A percentile compares a stretch with the other conserved stretches of the same genome.
Evolutionary conservation across 2,888 invertebrate genomes (phyloP).

Genomic region (Scaptomyza caliginosa): DNA sequence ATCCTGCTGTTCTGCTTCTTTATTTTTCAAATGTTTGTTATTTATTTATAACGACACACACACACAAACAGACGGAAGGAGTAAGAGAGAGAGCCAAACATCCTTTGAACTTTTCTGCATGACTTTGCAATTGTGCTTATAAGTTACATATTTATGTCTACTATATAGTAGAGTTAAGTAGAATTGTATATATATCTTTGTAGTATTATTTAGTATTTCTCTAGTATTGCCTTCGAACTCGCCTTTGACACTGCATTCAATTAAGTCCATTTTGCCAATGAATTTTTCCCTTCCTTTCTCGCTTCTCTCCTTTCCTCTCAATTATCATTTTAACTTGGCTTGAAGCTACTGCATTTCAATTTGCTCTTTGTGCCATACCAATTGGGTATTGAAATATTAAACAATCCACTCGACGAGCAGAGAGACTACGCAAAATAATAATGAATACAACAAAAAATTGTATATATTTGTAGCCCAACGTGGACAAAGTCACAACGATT

Average conservation of each 20-base stretch:
- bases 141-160: not conserved
- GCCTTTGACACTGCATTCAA: slow-evolving; percentile 63
- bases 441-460: slow-evolving; percentile 45
- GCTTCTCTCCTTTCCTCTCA: not conserved
- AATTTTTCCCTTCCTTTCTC: slow-evolving; percentile 4
- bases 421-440: slow-evolving; percentile 29
- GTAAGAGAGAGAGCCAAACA: slow-evolving; percentile 24
- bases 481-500: slow-evolving; percentile 25
- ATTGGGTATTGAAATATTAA: slow-evolving; percentile 54
- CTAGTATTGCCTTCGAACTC: slow-evolving; percentile 10
- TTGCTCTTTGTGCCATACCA: slow-evolving; percentile 17
- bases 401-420: slow-evolving; percentile 35
- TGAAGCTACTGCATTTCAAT: slow-evolving; percentile 29
- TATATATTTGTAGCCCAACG: not conserved
- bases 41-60: slow-evolving; percentile 73
- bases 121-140: slow-evolving; percentile 64
- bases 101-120: slow-evolving; percentile 76
- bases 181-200: slow-evolving; percentile 22
- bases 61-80: not conserved
- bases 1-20: slow-evolving; percentile 33
- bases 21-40: slow-evolving; percentile 68
- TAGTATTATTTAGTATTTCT: too few species aligned
- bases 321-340: slow-evolving; percentile 43
- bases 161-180: slow-evolving; percentile 5
- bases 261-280: slow-evolving; percentile 56